Evolutionary conservation across 1,140 invertebrate species (phyloP), one percentile per base, ranked within the genome.

Genomic region (Heliconius hermathena): DNA sequence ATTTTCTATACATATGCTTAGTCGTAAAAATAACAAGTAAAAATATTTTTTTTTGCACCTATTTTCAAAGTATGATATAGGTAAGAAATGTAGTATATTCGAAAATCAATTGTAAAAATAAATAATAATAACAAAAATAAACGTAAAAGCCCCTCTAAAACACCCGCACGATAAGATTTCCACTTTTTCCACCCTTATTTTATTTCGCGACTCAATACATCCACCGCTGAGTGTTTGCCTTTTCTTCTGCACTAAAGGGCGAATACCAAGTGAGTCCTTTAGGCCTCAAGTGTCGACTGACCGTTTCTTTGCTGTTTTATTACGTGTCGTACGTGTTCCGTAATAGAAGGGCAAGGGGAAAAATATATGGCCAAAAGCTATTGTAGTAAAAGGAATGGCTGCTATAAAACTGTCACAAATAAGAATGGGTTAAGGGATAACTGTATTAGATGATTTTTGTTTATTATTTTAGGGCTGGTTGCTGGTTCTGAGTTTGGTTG

Each of bases 121-220:
- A 20, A 20, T 54, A 36, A 71, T 6, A 52, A 78, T 49, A 46
- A 49, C 52, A 52, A 71, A 79, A 33, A 46, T 18, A 66, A 1
- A 20, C 20, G 82, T 88, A 76, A 22, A 74, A 87, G 70, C 90
- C 85, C 1, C 92, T 90, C 90, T 74, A 83, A 82, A 82, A 29
- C 86, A 29, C 60, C 90, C 80, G 76, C 20, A 74, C 71, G 71
- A 73, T 84, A 87, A 87, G 86, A 83, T 85, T 88, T 88, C 79
- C 88, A 85, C 81, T 89, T 84, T 85, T 89, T 91, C 88, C 75
- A 83, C 91, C 91, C 93, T 92, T 92, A 93, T 94, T 94, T 94
- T 93, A 93, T 93, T 94, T 92, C 88, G 90, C 91, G 91, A 93
- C 91, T 93, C 91, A 94, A 94, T 94, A 94, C 91, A 85, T 90